These are phyloP conservation scores for Macrophya annulata DNA, from an alignment of 2,888 invertebrate genomes.

Conservation along the genomic window DNA sequence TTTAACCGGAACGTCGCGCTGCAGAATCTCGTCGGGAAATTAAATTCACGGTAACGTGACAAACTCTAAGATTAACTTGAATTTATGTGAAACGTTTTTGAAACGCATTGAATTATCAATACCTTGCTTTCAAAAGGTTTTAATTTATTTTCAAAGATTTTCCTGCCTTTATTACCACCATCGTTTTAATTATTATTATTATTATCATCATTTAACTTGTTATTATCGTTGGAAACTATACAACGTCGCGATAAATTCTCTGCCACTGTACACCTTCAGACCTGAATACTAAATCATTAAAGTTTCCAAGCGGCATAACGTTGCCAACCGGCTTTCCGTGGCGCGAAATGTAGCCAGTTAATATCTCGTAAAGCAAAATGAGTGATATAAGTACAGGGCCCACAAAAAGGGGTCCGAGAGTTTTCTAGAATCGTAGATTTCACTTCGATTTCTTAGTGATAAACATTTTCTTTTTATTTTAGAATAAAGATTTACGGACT, in stretches of 20 bases:
- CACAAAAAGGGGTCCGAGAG: background rate
- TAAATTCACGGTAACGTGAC: slow-evolving; percentile 27
- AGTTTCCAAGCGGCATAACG: slow-evolving; percentile 26
- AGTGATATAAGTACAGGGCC: slow-evolving; percentile 36
- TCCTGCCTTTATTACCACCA: slow-evolving; percentile 14
- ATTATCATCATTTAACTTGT: background rate
- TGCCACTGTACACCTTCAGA: slow-evolving; percentile 22
- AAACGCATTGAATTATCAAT: slow-evolving; percentile 42
- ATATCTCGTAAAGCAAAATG: slow-evolving; percentile 49
- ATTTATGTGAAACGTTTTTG: slow-evolving; percentile 49
- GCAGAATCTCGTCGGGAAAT: background rate
- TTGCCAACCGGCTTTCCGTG: slow-evolving; percentile 22
- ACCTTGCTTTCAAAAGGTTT: background rate
- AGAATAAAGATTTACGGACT: slow-evolving; percentile 7
- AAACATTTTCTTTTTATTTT: slow-evolving; percentile 19
- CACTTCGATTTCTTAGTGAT: background rate
- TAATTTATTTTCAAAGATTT: slow-evolving; percentile 20
- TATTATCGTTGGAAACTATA: slow-evolving; percentile 40
- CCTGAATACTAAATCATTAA: slow-evolving; percentile 47
- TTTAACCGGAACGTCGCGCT: background rate
- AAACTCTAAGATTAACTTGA: slow-evolving; percentile 46
- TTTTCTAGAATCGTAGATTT: slow-evolving; percentile 20
- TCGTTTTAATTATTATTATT: slow-evolving; percentile 11
- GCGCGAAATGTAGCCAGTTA: slow-evolving; percentile 53
- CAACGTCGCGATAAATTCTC: slow-evolving; percentile 39